phyloP scores from a whole-genome alignment of 1,140 invertebrate species.

The Pinna nobilis region DNA sequence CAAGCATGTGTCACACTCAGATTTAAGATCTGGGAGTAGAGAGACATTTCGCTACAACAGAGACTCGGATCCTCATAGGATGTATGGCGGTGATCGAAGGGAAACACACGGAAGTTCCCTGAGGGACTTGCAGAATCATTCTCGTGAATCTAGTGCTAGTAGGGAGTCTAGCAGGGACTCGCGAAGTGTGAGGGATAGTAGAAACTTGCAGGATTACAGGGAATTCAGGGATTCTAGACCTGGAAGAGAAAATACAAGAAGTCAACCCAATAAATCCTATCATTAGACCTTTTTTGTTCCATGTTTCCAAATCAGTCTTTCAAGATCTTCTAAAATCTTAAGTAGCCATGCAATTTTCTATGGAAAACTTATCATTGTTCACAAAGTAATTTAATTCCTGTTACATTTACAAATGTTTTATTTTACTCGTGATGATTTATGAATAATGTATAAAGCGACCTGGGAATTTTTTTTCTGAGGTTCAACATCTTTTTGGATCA shows the following conservation, averaged over 20 bases:
- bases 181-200: not conserved
- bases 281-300: no score
- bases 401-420: no score
- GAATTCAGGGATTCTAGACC: constrained; percentile 13
- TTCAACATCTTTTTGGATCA: no score
- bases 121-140: not conserved
- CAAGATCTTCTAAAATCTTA: no score
- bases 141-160: not conserved
- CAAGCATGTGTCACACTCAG: constrained; percentile 7
- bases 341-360: no score
- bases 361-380: no score
- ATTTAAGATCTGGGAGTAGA: constrained; percentile 1
- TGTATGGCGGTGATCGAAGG: not conserved
- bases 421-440: not conserved
- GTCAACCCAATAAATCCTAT: no score
- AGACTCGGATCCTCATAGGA: not conserved
- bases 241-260: not conserved
- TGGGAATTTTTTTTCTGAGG: no score
- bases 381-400: no score
- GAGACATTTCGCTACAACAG: not conserved
- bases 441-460: no score
- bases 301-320: no score
- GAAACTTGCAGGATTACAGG: not conserved
- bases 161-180: not conserved
- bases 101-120: constrained; percentile 1